phyloP scores from a whole-genome alignment of 2,797 vertebrate genomes.

The Esox masquinongy region DNA sequence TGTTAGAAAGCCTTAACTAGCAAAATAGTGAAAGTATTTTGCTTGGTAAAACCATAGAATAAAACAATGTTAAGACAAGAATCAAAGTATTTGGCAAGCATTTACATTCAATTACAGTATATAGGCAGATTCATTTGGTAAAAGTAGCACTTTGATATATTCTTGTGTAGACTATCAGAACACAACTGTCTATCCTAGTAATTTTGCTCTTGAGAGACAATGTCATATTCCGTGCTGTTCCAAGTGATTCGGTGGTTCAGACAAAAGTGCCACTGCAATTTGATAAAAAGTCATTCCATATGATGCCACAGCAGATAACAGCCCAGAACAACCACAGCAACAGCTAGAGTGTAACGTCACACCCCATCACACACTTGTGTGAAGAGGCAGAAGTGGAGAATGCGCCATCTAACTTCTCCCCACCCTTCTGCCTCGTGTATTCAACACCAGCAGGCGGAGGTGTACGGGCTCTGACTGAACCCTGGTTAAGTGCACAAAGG shows the following conservation, averaged over 20 bases:
- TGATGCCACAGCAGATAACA: slow-evolving; percentile 61
- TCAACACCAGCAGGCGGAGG: slow-evolving; percentile 35
- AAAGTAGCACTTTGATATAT: background rate
- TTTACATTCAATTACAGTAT: background rate
- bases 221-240: background rate
- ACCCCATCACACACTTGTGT: slow-evolving; percentile 62
- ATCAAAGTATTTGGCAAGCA: background rate
- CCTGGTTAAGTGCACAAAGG: slow-evolving; percentile 39
- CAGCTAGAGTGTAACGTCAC: slow-evolving; percentile 55
- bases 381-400: slow-evolving; percentile 53
- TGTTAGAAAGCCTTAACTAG: background rate
- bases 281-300: slow-evolving; percentile 60
- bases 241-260: slow-evolving; percentile 4
- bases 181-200: background rate
- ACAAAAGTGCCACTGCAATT: slow-evolving; percentile 55
- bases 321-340: slow-evolving; percentile 55
- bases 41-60: background rate
- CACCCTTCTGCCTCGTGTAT: slow-evolving; percentile 19
- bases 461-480: slow-evolving; percentile 36
- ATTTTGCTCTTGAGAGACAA: background rate
- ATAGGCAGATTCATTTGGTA: background rate
- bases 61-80: background rate
- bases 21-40: background rate
- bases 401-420: slow-evolving; percentile 39
- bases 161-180: background rate